A percentile compares a stretch with the other conserved stretches of the same genome.
These are phyloP conservation scores for Turdus rufiventris DNA, from an alignment of 2,113 vertebrate species.

Conservation along the genomic window DNA sequence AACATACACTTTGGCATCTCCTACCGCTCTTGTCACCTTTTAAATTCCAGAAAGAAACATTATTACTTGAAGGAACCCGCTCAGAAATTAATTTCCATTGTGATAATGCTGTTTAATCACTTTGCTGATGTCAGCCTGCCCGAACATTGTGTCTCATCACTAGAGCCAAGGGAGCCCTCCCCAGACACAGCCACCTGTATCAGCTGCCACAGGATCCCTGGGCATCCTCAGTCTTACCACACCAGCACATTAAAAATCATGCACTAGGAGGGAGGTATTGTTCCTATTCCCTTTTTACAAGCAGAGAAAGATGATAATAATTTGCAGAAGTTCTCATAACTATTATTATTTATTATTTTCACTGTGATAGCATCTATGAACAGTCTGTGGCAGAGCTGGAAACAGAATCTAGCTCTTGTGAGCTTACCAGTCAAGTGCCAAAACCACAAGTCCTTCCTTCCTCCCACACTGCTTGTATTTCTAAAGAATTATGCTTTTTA, in stretches of 20 bases:
- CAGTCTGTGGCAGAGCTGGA: conserved; percentile 48
- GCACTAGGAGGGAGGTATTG: not conserved
- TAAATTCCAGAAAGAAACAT: not conserved
- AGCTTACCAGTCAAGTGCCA: conserved; percentile 52
- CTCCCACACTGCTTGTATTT: conserved; percentile 58
- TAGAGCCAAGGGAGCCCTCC: not conserved
- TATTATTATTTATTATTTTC: conserved; percentile 51
- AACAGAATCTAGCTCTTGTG: conserved; percentile 41
- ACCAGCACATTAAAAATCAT: not conserved
- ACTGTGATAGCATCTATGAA: conserved; percentile 45
- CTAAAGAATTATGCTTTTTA: not conserved
- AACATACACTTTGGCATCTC: not conserved
- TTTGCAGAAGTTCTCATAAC: conserved; percentile 34
- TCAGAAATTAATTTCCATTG: not conserved
- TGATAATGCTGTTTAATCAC: not conserved
- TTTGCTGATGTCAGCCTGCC: not conserved
- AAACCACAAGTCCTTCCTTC: conserved; percentile 68
- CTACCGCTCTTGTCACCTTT: not conserved
- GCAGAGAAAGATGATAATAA: not conserved
- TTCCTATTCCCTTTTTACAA: not conserved
- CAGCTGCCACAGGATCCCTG: not conserved
- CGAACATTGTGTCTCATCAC: not conserved
- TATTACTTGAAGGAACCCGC: not conserved
- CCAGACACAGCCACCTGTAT: not conserved
- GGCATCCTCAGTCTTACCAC: not conserved